A percentile compares a stretch with the other conserved stretches of the same genome.
Evolutionary conservation across 2,113 vertebrate species (phyloP).

Genomic region (Bothrops jararaca): DNA sequence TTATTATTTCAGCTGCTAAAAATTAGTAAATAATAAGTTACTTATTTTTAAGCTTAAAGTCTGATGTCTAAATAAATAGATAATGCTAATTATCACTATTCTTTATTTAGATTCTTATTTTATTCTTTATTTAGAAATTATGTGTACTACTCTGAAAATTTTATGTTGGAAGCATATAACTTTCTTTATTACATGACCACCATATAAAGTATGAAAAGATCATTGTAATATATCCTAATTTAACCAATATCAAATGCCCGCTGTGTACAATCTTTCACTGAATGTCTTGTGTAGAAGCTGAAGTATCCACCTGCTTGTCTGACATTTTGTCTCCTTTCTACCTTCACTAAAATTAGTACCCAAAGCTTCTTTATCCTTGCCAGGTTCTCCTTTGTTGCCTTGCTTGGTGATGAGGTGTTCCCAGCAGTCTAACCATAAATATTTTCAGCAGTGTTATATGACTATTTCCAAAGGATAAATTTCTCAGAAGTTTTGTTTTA

Average conservation of each 20-base stretch:
- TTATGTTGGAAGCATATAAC: background rate
- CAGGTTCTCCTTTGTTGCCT: too few relatives aligned
- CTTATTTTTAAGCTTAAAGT: background rate
- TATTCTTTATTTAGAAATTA: background rate
- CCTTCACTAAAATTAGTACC: too few relatives aligned
- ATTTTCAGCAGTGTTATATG: too few relatives aligned
- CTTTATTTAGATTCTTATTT: background rate
- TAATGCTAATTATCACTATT: background rate
- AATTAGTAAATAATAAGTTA: background rate
- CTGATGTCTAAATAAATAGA: background rate
- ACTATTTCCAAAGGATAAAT: too few relatives aligned
- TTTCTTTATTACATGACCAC: background rate
- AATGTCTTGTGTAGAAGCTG: background rate
- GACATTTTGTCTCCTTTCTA: too few relatives aligned
- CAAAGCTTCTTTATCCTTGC: too few relatives aligned
- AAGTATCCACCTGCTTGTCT: background rate
- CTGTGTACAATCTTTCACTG: background rate
- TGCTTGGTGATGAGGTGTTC: too few relatives aligned
- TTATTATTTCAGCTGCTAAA: background rate
- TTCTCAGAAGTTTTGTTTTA: too few relatives aligned
- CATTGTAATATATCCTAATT: background rate
- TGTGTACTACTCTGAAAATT: background rate
- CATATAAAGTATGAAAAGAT: background rate
- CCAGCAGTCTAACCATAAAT: too few relatives aligned
- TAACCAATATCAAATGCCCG: background rate